Conservation (phyloP, 2,113 vertebrate species). For the Myrmophylax atrothorax region DNA sequence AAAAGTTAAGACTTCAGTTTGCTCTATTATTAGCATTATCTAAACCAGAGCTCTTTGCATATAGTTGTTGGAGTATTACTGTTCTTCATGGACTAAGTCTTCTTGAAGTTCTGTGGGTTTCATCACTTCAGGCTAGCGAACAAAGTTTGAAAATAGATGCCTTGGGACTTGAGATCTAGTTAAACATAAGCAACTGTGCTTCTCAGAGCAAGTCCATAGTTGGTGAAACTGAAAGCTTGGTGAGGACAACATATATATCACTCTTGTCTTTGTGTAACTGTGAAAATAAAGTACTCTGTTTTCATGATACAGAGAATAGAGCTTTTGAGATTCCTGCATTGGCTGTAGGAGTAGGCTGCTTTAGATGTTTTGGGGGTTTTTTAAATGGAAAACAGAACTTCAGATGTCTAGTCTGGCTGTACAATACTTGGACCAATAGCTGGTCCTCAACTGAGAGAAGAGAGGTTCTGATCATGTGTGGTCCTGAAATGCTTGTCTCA, state of each 20-base stretch:
- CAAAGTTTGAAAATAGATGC: background rate
- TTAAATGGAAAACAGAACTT: background rate
- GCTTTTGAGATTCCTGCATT: background rate
- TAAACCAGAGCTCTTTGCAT: background rate
- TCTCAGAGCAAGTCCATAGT: background rate
- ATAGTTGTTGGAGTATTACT: background rate
- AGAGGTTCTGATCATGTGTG: background rate
- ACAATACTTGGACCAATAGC: background rate
- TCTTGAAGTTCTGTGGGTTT: background rate
- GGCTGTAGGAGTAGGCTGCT: background rate
- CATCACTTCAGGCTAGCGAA: background rate
- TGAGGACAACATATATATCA: background rate
- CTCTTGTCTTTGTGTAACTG: background rate
- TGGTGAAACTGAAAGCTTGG: background rate
- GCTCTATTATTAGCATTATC: background rate
- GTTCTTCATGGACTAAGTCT: background rate
- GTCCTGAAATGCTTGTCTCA: background rate
- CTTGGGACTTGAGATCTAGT: background rate
- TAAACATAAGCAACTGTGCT: background rate
- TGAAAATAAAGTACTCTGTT: background rate
- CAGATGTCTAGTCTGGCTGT: background rate
- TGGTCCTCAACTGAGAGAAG: background rate
- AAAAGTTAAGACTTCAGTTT: background rate
- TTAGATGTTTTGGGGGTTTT: background rate
- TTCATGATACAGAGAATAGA: background rate